Evolutionary conservation across 1,140 invertebrate genomes (phyloP), one percentile per base, ranked within the genome.

Genomic region (Mamestra configurata): DNA sequence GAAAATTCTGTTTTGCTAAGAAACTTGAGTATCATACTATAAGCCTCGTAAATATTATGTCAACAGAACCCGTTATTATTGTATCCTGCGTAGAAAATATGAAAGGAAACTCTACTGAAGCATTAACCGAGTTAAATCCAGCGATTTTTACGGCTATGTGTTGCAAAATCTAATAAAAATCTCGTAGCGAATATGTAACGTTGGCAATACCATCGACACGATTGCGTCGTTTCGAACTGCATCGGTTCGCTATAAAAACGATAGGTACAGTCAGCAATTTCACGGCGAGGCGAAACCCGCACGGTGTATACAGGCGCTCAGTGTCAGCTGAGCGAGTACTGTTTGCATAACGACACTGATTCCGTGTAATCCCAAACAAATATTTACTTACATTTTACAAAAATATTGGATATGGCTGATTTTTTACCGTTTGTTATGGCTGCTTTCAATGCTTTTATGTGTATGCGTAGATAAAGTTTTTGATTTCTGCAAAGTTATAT

Each of bases 321-420:
- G 55, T 79, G 80, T 35, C 66, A 59, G 57, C 57, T 73, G 55
- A 77, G 49, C 76, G 61, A 76, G 64, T 49, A 27, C 40, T 78
- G 75, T 78, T 80, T 73, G 55, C 55, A 35, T 64, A 77, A 59
- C 72, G 64, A 79, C 46, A 80, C 59, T 66, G 78, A 80, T 80
- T 83, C 64, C 71, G 27, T 81, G 24, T 83, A 82, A 86, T 81
- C 85, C 81, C 66, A 82, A 86, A 73, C 81, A 84, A 86, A 86
- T 84, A 84, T 83, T 86, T 80, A 72, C 79, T 77, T 84, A 78
- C 66, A 79, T 86, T 86, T 84, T 51, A 81, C 66, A 77, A 79
- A 86, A 79, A 84, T 77, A 82, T 76, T 57, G 61, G 18, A 78
- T 24, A 46, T 37, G 71, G 64, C 31, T 66, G 66, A 55, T 72